phyloP scores from a whole-genome alignment of 2,888 invertebrate species.

The Athetis lepigone region DNA sequence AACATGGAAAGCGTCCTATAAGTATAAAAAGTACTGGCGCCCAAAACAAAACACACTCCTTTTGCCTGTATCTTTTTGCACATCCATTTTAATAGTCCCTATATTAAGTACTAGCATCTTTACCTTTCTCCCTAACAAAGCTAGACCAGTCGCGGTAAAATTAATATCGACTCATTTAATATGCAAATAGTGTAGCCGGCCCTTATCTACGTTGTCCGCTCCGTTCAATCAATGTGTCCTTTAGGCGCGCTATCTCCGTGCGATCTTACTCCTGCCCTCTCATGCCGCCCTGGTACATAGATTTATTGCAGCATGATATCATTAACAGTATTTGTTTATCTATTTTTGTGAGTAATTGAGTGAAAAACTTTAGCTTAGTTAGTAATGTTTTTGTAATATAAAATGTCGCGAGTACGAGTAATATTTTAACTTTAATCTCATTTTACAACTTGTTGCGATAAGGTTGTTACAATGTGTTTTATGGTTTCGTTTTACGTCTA shows the following conservation, averaged over 20 bases:
- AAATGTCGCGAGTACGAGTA: constrained; percentile 23
- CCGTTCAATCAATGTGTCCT: constrained; percentile 89
- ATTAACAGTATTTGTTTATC: constrained; percentile 76
- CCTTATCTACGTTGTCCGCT: constrained; percentile 86
- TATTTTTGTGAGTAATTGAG: constrained; percentile 71
- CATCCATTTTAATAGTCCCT: constrained; percentile 59
- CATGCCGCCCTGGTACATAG: constrained; percentile 81
- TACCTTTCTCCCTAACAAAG: constrained; percentile 62
- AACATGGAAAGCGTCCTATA: too few relatives aligned
- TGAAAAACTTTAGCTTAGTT: constrained; percentile 60
- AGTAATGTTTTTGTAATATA: constrained; percentile 36
- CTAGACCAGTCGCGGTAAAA: constrained; percentile 76
- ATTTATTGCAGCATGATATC: constrained; percentile 82
- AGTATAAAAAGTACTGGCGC: too few relatives aligned
- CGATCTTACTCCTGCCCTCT: constrained; percentile 78
- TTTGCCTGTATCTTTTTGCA: constrained; percentile 29
- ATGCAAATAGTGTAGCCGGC: constrained; percentile 85
- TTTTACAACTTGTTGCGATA: constrained; percentile 48
- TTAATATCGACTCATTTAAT: constrained; percentile 88
- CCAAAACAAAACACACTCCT: constrained; percentile 25
- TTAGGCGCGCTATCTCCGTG: constrained; percentile 81
- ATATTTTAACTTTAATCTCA: constrained; percentile 32
- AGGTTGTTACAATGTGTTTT: constrained; percentile 26
- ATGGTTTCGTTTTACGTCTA: constrained; percentile 49
- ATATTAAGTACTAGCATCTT: constrained; percentile 53